phyloP scores from a whole-genome alignment of 2,113 vertebrate genomes.

The Trochalopteron elliotii region DNA sequence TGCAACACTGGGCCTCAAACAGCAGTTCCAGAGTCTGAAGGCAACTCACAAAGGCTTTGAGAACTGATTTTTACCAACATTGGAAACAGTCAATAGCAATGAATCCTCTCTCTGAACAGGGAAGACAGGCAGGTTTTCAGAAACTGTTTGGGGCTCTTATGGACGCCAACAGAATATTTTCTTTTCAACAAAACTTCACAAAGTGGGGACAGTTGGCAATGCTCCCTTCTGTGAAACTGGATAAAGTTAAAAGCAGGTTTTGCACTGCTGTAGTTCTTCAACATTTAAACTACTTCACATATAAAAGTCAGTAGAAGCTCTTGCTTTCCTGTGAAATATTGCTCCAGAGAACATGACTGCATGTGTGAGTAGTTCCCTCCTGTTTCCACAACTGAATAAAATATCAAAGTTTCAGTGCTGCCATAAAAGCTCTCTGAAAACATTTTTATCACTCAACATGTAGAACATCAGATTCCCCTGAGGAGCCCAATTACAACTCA shows the following conservation, averaged over 20 bases:
- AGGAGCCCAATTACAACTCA: neutral
- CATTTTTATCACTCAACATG: neutral
- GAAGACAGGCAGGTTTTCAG: neutral
- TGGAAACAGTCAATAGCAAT: neutral
- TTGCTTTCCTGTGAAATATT: neutral
- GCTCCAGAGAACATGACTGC: neutral
- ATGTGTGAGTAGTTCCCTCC: neutral
- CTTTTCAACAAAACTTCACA: neutral
- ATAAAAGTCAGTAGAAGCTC: neutral
- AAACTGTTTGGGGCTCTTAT: neutral
- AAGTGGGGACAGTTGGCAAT: neutral
- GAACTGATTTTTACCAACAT: neutral
- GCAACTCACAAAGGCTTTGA: neutral
- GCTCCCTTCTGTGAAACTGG: neutral
- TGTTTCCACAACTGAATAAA: neutral
- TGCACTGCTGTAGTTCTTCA: neutral
- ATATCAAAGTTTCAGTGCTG: neutral
- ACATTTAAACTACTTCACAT: neutral
- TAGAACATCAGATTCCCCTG: neutral
- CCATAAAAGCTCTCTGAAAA: neutral
- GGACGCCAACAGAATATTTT: neutral
- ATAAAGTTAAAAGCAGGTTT: neutral
- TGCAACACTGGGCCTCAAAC: neutral
- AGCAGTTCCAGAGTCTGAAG: neutral
- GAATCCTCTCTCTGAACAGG: neutral